Percentiles rank a stretch among this genome's conserved stretches.
These are phyloP conservation scores for Megaceryle torquata DNA, from an alignment of 2,113 vertebrate species.

Conservation along the genomic window DNA sequence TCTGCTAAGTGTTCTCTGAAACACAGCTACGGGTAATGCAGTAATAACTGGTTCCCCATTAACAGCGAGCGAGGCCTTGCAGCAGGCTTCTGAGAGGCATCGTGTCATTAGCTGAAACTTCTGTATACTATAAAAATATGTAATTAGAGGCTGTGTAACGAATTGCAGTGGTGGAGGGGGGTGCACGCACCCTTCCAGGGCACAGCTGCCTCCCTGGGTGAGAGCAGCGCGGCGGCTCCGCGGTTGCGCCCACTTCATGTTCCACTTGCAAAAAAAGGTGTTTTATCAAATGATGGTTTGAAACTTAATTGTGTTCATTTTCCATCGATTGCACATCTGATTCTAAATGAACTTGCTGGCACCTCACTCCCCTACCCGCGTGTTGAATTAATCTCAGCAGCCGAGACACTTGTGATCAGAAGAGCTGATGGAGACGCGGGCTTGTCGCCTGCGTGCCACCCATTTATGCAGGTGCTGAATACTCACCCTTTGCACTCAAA, in stretches of 20 bases:
- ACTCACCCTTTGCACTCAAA: neutral
- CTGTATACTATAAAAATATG: constrained; percentile 13
- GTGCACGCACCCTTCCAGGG: neutral
- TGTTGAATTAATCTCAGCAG: neutral
- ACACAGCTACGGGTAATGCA: neutral
- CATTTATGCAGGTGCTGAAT: neutral
- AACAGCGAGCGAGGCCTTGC: neutral
- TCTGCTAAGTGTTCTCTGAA: neutral
- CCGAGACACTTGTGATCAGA: neutral
- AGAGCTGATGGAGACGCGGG: neutral
- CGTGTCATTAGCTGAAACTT: neutral
- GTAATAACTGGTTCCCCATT: neutral
- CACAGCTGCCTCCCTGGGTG: neutral
- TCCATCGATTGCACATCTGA: neutral
- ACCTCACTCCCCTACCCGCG: neutral
- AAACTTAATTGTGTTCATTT: constrained; percentile 37
- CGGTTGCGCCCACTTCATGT: neutral
- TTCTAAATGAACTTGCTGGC: neutral
- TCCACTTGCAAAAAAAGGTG: neutral
- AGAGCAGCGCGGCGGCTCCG: neutral
- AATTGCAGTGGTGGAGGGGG: neutral
- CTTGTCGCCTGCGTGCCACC: neutral
- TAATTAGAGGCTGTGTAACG: neutral
- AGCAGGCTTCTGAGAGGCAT: neutral
- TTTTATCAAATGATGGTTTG: constrained; percentile 20